Base-by-base conservation (phyloP, 2,888 invertebrate genomes). In the Microctonus hyperodae region DNA sequence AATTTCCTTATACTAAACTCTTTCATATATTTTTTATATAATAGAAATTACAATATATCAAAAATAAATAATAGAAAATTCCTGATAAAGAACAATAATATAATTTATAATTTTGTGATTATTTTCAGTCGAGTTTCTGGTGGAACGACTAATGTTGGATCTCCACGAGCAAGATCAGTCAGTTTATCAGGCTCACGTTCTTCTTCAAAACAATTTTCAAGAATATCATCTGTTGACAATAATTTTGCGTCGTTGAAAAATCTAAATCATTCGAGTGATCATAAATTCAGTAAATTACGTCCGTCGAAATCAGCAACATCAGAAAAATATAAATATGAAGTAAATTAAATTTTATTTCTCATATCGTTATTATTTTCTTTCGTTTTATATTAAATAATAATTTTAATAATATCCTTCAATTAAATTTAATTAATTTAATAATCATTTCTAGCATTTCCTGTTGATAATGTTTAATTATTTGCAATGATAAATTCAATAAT, bases 81-180 rank as follows among this genome's bases (percentile, higher is more conserved):
- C 3, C 3, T 5, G n/a, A n/a, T n/a, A 3, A 37, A 13, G 6
- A 2, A 44, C 5, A 44, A 16, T 4, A 16, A n/a, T 35, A 33
- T 51, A 13, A n/a, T 1, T n/a, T 51, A 35, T 16, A 55, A 61
- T 50, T 56, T 2, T 53, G 50, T 23, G 25, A 35, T 16, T 28
- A 1, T 44, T 7, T 37, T 1, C 9, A 56, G 28, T 44, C 40
- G 35, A 25, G 1, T 28, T 28, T 23, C 25, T 22, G 67, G 59
- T 31, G 58, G 57, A 1, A 40, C 37, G 6, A 61, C 23, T 48
- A 67, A 73, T 0, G 4, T 61, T 5, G 72, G 70, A 64, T 72
- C 68, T n/a, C 44, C 44, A 11, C 74, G 76, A 40, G 73, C 81
- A 1, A 77, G 78, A 71, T 81, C 81, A 0, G 73, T 75, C 1